Base-by-base conservation (phyloP, 2,888 invertebrate species). In the Crossocerus cetratus region DNA sequence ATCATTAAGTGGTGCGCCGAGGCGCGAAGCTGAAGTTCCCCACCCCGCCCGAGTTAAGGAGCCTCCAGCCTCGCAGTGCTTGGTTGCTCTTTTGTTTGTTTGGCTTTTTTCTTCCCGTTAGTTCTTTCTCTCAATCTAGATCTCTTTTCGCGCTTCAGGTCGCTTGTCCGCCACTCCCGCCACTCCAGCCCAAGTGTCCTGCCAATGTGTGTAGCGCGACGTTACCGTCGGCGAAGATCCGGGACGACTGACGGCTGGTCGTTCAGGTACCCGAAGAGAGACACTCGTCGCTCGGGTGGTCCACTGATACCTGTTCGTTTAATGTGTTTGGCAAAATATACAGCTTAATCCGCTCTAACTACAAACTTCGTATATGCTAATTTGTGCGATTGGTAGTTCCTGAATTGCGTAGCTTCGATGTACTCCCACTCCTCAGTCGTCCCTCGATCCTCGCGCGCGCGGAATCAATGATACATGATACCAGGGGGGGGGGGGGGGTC, bases 181-280 rank as follows among this genome's bases (percentile, higher is more conserved):
- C 73, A 78, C 81, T 82, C 77, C 83, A 76, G 76, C 77, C 79
- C 75, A 66, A 77, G 68, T 69, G 54, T 32, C 61, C 23, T 65
- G 42, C 14, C 44, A 59, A 61, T 22, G 16, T 42, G n/a, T 42
- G 23, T 13, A 22, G 44, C 53, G 42, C 18, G 23, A 45, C 42
- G 42, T 11, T 45, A 42, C 55, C 13, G 32, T 32, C 4, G 53
- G 11, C 18, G 5, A 42, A 14, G 20, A 23, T 23, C n/a, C 13
- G 14, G 23, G 23, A 23, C n/a, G n/a, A 57, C n/a, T 49, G 16
- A 16, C 0, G 49, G 5, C 16, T 16, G 49, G 49, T 49, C 32
- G 32, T 32, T 32, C 5, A 49, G 16, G 49, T 49, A 32, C 16
- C 49, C 16, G 3, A 49, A 49, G 32, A 32, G 8, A 32, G 32